Conservation (phyloP, 64 coral and sea anemone species). For the Anthopleura sola region DNA sequence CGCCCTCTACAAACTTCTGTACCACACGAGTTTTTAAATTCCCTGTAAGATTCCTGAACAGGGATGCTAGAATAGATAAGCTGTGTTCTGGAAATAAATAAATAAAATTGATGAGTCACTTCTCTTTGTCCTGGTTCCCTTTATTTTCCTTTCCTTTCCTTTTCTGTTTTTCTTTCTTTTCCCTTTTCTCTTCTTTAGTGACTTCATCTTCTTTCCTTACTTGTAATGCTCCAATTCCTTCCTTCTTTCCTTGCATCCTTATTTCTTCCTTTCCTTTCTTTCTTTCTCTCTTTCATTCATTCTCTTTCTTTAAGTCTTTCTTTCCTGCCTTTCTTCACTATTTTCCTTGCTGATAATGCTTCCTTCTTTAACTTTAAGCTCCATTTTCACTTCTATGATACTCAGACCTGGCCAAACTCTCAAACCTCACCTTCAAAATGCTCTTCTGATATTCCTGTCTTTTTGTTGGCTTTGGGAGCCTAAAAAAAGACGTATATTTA, state of each 20-base stretch:
- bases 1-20: conserved; percentile 98
- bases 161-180: background rate
- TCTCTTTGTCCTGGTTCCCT: background rate
- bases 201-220: no score
- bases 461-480: conserved; percentile 91
- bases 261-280: background rate
- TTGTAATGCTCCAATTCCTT: no score
- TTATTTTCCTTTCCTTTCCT: background rate
- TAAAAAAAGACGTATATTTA: conserved; percentile 23
- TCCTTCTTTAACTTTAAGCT: no score
- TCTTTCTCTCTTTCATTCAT: no score
- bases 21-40: conserved; percentile 73
- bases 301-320: no score
- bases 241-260: background rate
- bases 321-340: no score
- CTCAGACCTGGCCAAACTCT: background rate
- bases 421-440: conserved; percentile 68
- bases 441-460: conserved; percentile 66
- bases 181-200: no score
- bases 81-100: conserved; percentile 51
- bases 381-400: no score
- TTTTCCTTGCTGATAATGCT: no score
- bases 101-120: background rate
- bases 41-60: conserved; percentile 86
- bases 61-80: conserved; percentile 74